Evolutionary conservation across 2,888 invertebrate genomes (phyloP).

Genomic region (Tinea pellionella): DNA sequence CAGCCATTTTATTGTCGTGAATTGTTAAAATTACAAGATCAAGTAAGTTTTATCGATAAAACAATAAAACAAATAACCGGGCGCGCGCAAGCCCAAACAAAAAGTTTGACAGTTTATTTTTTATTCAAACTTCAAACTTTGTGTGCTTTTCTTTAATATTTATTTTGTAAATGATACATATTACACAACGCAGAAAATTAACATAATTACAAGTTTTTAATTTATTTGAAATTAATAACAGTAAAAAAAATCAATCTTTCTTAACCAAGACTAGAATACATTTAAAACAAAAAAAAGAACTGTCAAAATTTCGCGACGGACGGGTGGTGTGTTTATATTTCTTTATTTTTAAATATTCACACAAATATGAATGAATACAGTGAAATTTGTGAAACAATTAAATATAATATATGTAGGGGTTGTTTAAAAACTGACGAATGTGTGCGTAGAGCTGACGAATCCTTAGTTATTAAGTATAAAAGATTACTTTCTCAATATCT

Average conservation of each 20-base stretch:
- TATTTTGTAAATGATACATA: too few relatives aligned
- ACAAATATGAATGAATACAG: slow-evolving; percentile 15
- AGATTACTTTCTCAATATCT: slow-evolving; percentile 25
- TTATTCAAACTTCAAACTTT: neutral
- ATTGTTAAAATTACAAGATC: neutral
- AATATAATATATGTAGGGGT: slow-evolving; percentile 19
- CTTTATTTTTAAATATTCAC: too few relatives aligned
- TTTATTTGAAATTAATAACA: too few relatives aligned
- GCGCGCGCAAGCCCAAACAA: neutral
- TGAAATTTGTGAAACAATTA: slow-evolving; percentile 16
- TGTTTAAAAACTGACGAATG: slow-evolving; percentile 28
- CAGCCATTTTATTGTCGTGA: neutral
- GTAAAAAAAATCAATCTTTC: too few relatives aligned
- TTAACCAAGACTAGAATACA: too few relatives aligned
- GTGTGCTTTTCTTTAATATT: neutral
- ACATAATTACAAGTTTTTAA: too few relatives aligned
- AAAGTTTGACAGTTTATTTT: neutral
- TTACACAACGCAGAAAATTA: too few relatives aligned
- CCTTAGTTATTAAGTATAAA: slow-evolving; percentile 28
- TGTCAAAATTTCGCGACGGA: too few relatives aligned
- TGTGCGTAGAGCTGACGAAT: slow-evolving; percentile 18
- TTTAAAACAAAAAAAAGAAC: too few relatives aligned
- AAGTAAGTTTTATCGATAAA: neutral
- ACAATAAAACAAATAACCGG: neutral
- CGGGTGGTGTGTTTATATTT: too few relatives aligned